phyloP scores from a whole-genome alignment of 2,797 vertebrate species.

The Halcyon chelicuti region DNA sequence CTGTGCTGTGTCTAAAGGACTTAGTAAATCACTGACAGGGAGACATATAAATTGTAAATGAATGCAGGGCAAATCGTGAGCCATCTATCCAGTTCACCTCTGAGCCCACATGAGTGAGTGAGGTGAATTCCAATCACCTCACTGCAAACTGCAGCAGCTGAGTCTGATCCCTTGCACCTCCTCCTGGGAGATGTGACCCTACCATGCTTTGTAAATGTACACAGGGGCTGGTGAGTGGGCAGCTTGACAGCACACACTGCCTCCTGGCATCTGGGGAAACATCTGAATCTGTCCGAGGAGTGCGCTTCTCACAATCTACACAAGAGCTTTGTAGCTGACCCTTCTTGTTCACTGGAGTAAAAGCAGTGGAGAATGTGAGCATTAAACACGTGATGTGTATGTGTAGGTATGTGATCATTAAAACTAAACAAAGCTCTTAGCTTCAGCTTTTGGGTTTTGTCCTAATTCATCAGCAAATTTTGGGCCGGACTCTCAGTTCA shows the following conservation, averaged over 20 bases:
- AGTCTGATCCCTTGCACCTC: background rate
- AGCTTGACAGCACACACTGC: background rate
- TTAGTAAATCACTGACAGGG: background rate
- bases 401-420: no score
- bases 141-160: background rate
- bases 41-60: background rate
- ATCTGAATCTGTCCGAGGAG: background rate
- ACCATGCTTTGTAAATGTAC: background rate
- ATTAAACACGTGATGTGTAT: background rate
- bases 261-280: background rate
- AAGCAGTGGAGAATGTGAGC: background rate
- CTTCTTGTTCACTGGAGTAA: background rate
- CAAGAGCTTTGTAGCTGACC: background rate
- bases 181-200: background rate
- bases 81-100: background rate
- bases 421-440: background rate
- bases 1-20: background rate
- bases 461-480: background rate
- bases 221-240: background rate
- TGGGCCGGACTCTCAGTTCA: background rate
- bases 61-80: background rate
- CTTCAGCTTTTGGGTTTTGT: background rate
- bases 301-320: background rate
- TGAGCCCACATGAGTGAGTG: background rate
- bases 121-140: constrained; percentile 5